Conservation (phyloP, 1,140 invertebrate species). For the Colletes gigas region DNA sequence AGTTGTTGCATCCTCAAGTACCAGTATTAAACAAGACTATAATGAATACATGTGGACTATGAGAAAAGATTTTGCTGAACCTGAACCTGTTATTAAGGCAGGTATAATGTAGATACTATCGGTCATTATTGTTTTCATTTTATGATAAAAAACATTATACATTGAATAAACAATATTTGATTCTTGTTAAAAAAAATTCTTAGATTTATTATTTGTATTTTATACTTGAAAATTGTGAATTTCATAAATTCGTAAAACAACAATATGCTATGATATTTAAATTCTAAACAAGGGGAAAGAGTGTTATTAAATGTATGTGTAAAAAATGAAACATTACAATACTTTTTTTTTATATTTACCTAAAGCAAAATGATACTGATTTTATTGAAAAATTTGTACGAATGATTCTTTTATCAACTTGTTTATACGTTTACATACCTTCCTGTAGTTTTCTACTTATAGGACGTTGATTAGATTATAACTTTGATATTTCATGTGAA, state of each 20-base stretch:
- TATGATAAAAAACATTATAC: not conserved
- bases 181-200: not conserved
- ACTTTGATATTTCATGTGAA: not conserved
- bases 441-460: not conserved
- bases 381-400: not conserved
- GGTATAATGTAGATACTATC: constrained; percentile 64
- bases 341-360: not conserved
- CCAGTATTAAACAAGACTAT: constrained; percentile 91
- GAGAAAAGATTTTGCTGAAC: constrained; percentile 92
- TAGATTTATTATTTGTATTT: not conserved
- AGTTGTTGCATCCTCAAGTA: constrained; percentile 92
- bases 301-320: constrained; percentile 21
- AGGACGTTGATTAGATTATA: not conserved
- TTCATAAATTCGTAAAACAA: not conserved
- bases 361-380: not conserved
- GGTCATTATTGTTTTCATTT: not conserved
- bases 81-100: constrained; percentile 74
- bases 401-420: not conserved
- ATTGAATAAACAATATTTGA: not conserved
- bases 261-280: not conserved
- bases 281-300: constrained; percentile 8
- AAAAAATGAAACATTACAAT: not conserved
- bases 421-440: not conserved
- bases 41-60: constrained; percentile 96
- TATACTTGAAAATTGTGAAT: not conserved